Evolutionary conservation across 1,140 invertebrate genomes (phyloP).

Genomic region (Brachionus sp.): DNA sequence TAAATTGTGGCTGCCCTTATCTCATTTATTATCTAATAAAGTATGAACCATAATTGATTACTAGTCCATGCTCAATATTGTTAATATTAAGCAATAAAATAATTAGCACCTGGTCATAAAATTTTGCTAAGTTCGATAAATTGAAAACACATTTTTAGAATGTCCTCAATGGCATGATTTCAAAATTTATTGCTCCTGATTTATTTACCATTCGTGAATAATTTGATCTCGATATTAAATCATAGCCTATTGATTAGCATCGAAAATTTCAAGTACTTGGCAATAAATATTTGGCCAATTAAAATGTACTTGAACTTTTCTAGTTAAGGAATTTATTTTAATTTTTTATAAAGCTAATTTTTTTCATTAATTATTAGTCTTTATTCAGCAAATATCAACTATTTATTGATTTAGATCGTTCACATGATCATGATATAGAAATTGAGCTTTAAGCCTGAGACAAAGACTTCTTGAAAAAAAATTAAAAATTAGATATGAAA

Average conservation of each 20-base stretch:
- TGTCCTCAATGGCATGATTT: neutral
- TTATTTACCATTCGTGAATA: constrained; percentile 3
- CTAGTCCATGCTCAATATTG: neutral
- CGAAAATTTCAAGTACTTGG: constrained; percentile 12
- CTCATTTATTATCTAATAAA: constrained; percentile 1
- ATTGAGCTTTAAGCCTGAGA: too few relatives aligned
- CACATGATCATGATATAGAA: neutral
- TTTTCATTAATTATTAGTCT: neutral
- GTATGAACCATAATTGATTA: neutral
- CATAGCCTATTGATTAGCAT: constrained; percentile 10
- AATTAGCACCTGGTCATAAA: constrained; percentile 34
- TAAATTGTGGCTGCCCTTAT: neutral
- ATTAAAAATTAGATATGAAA: too few relatives aligned
- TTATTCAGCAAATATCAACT: neutral
- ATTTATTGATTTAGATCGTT: neutral
- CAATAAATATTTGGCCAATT: neutral
- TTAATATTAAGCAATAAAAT: constrained; percentile 13
- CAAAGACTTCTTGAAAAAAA: too few relatives aligned
- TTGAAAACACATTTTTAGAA: constrained; percentile 33
- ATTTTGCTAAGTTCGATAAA: neutral
- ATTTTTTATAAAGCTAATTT: neutral
- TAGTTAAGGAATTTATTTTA: neutral
- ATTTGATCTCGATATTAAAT: constrained; percentile 26
- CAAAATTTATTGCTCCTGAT: neutral
- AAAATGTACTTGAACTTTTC: constrained; percentile 10